phyloP scores from a whole-genome alignment of 2,888 invertebrate genomes.

The Latheticus oryzae region DNA sequence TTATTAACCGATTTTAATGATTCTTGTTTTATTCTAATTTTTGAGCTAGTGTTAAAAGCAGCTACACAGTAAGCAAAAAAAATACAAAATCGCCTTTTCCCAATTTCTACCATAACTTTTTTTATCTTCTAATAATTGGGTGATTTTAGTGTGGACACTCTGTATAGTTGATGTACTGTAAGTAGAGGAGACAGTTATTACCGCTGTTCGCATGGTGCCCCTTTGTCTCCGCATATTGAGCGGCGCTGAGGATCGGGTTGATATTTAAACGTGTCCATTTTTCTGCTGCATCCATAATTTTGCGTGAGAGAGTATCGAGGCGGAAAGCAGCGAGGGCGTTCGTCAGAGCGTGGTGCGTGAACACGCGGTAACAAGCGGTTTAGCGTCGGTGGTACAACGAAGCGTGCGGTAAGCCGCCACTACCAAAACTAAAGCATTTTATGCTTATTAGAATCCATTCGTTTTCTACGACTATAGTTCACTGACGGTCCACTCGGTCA shows the following conservation, averaged over 20 bases:
- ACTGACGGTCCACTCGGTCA: constrained; percentile 40
- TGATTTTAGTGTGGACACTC: no score
- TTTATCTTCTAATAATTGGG: no score
- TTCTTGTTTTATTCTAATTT: no score
- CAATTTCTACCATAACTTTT: no score
- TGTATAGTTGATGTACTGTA: no score
- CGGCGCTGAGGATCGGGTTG: constrained; percentile 26
- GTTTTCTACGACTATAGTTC: constrained; percentile 35
- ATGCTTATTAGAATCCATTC: constrained; percentile 46
- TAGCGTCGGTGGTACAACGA: constrained; percentile 48
- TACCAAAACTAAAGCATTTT: constrained; percentile 51
- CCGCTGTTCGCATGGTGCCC: no score
- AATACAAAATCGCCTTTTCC: no score
- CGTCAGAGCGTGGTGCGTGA: constrained; percentile 56
- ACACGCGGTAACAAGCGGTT: constrained; percentile 57
- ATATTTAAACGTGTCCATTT: constrained; percentile 45
- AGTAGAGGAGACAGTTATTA: no score
- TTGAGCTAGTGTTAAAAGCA: no score
- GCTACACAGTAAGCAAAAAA: no score
- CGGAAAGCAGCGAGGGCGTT: constrained; percentile 51
- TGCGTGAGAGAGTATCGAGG: constrained; percentile 53
- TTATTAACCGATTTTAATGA: no score
- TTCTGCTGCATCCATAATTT: constrained; percentile 55
- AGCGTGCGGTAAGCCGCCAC: constrained; percentile 44
- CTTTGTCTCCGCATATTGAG: background rate